phyloP scores from a whole-genome alignment of 1,140 invertebrate species.

The Apis cerana region DNA sequence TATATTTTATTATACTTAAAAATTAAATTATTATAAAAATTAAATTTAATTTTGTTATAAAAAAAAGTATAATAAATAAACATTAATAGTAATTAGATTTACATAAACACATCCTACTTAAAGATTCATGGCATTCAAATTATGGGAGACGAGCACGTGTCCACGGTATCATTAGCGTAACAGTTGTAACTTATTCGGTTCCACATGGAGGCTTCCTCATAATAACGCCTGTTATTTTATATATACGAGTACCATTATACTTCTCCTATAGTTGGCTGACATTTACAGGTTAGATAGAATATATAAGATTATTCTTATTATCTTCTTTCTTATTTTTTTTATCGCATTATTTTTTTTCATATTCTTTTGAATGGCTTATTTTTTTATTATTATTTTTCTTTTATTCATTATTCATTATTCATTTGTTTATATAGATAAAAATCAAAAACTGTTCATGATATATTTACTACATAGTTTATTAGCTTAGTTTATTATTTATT shows the following conservation, averaged over 20 bases:
- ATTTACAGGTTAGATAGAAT: conserved; percentile 1
- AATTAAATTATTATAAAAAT: too few species aligned
- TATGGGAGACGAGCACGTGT: conserved; percentile 73
- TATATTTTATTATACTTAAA: too few species aligned
- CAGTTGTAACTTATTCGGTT: conserved; percentile 53
- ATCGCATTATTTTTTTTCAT: background rate
- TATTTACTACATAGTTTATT: too few species aligned
- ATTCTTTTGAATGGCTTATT: background rate
- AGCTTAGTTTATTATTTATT: background rate
- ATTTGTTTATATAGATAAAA: background rate
- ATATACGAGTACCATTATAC: conserved; percentile 48
- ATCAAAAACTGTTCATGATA: background rate
- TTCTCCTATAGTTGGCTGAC: background rate
- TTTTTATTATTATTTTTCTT: background rate
- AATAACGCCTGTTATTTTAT: conserved; percentile 70
- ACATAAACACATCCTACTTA: conserved; percentile 41
- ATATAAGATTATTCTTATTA: background rate
- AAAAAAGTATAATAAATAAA: too few species aligned
- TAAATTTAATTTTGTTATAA: too few species aligned
- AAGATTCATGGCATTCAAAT: conserved; percentile 65
- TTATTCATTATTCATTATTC: background rate
- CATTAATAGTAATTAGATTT: background rate
- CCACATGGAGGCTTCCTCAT: conserved; percentile 61
- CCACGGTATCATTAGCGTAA: conserved; percentile 72
- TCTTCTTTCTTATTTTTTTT: background rate